A percentile compares a stretch with the other conserved stretches of the same genome.
These are phyloP conservation scores for Heliocidaris erythrogramma DNA, from an alignment of 35 echinoderm and acorn worm genomes.

Conservation along the genomic window DNA sequence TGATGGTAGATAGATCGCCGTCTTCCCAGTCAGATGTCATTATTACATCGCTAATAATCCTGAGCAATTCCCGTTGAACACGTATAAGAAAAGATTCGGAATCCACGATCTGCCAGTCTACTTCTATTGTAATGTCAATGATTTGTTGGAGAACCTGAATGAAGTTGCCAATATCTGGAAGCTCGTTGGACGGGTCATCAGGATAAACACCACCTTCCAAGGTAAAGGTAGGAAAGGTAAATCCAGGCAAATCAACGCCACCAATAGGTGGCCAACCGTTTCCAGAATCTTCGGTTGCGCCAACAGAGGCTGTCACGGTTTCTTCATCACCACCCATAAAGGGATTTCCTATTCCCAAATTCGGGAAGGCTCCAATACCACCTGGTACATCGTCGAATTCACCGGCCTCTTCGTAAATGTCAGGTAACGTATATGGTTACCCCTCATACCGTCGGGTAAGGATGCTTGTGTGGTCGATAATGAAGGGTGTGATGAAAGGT, in stretches of 20 bases:
- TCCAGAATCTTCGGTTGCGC: not conserved
- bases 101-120: not conserved
- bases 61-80: not conserved
- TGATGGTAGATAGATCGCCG: constrained; percentile 12
- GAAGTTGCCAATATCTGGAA: not conserved
- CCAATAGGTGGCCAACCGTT: not conserved
- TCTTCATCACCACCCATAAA: not conserved
- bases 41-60: not conserved
- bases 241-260: not conserved
- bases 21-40: constrained; percentile 12
- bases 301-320: not conserved
- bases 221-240: not conserved
- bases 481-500: not conserved
- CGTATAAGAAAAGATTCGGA: not conserved
- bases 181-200: not conserved
- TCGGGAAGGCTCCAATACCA: not conserved
- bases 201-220: not conserved
- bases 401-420: not conserved
- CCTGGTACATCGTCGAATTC: not conserved
- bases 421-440: not conserved
- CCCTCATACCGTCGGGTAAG: not conserved
- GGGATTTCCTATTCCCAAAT: not conserved
- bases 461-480: not conserved
- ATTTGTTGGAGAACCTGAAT: constrained; percentile 20
- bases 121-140: not conserved